phyloP scores from a whole-genome alignment of 2,113 vertebrate genomes.

The Copsychus sechellarum region DNA sequence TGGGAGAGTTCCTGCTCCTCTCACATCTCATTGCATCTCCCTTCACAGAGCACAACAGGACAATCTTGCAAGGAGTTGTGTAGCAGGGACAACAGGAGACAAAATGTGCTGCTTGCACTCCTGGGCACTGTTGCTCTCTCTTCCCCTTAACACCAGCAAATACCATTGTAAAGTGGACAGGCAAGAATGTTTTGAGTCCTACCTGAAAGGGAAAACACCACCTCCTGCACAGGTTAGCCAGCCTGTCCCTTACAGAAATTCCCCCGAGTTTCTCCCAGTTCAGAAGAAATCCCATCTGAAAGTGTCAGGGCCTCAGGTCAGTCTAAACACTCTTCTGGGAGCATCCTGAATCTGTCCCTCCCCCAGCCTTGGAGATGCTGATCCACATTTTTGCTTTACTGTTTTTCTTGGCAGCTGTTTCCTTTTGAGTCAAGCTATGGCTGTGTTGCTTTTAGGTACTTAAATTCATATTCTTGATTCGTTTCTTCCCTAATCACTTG shows the following conservation, averaged over 20 bases:
- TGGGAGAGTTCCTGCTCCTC: background rate
- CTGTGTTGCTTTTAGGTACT: conserved; percentile 21
- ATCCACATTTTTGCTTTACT: background rate
- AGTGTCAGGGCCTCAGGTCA: conserved; percentile 8
- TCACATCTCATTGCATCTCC: background rate
- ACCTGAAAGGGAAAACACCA: background rate
- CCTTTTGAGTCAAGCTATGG: conserved; percentile 5
- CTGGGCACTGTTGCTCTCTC: background rate
- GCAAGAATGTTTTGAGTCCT: background rate
- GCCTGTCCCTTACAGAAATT: background rate
- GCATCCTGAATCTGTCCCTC: background rate
- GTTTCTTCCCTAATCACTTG: conserved; percentile 38
- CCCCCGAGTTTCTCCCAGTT: background rate
- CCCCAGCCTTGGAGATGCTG: background rate
- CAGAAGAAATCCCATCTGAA: background rate
- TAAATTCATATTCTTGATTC: conserved; percentile 51
- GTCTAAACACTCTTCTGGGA: background rate
- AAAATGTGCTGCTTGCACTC: background rate
- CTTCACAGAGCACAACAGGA: background rate
- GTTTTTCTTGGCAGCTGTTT: conserved; percentile 43
- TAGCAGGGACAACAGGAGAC: background rate
- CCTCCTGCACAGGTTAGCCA: background rate
- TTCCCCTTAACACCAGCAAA: background rate
- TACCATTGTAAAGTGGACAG: background rate
- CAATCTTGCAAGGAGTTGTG: background rate